A percentile compares a stretch with the other conserved stretches of the same genome.
These are phyloP conservation scores for Hipposideros armiger DNA, from an alignment of 2,113 vertebrate species.

Conservation along the genomic window DNA sequence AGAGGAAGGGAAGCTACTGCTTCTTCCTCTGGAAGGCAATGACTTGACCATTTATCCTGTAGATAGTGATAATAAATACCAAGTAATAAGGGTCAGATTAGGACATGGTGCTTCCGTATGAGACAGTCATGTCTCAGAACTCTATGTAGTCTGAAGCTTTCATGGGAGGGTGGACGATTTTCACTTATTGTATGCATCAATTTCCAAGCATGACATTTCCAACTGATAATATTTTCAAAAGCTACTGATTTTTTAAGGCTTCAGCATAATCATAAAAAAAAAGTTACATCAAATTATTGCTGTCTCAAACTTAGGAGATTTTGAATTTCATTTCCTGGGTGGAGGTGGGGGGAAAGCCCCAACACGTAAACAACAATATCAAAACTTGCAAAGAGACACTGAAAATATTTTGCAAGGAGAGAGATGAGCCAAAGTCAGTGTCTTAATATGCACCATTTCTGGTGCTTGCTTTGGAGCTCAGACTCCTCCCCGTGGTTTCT, in stretches of 20 bases:
- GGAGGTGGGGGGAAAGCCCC: neutral
- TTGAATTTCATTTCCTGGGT: neutral
- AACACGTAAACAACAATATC: neutral
- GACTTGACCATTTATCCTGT: neutral
- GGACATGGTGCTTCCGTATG: neutral
- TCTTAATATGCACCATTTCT: neutral
- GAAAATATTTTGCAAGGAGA: neutral
- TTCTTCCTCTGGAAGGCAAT: neutral
- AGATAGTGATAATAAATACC: neutral
- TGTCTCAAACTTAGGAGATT: neutral
- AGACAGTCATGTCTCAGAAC: neutral
- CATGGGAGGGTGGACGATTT: neutral
- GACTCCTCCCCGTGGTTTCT: neutral
- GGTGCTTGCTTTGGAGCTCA: neutral
- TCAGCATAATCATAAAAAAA: neutral
- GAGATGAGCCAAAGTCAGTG: neutral
- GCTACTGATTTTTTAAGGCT: neutral
- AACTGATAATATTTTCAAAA: slow-evolving; percentile 56
- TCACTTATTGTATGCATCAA: neutral
- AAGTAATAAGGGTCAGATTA: neutral
- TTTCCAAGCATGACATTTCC: slow-evolving; percentile 13
- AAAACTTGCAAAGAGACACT: slow-evolving; percentile 16
- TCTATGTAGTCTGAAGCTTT: neutral
- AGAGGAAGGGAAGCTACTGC: neutral
- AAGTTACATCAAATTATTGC: neutral